Base-by-base conservation (phyloP, 1,140 invertebrate genomes). In the Drosophila biarmipes region DNA sequence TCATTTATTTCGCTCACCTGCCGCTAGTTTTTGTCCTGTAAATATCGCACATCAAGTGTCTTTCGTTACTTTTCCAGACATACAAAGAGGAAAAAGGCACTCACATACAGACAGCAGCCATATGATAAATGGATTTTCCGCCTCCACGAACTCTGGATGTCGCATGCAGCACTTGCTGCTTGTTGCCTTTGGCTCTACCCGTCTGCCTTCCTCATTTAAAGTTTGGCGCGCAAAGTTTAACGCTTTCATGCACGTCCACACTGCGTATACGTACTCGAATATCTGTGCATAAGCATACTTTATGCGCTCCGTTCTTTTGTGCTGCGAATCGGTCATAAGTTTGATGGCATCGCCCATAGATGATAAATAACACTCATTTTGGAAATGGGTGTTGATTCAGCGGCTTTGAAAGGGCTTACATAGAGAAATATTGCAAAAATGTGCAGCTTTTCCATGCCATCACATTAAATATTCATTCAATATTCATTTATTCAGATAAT, bases 71-170 rank as follows among this genome's bases (percentile, higher is more conserved):
- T 73, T 73, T 55, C 21, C 38, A 51, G 69, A 37, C 17, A 35
- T 29, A 42, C 2, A 55, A 42, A 37, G 12, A 12, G 12, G 12
- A 37, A 31, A 59, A 21, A 11, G 38, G 49, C 6, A 58, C 6
- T 34, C 40, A 40, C 71, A 74, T n/a, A 55, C 46, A 53, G 71
- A 63, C 49, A 49, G 21, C 71, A 64, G 52, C 51, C 59, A 66
- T 66, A 76, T 77, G 73, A 77, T 77, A 77, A 77, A 77, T 77
- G 73, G 73, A 77, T 77, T 77, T 77, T 77, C 73, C 55, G 64
- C 63, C 55, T 66, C 55, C 56, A 43, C 73, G 51, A 77, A 61
- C 73, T 77, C 61, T 61, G 72, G 35, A 53, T 76, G 73, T 76
- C 73, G 62, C 73, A 76, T 15, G 11, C 49, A 69, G 63, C 48